A percentile compares a stretch with the other conserved stretches of the same genome.
Evolutionary conservation across 2,113 vertebrate genomes (phyloP).

Genomic region (Odocoileus virginianus): DNA sequence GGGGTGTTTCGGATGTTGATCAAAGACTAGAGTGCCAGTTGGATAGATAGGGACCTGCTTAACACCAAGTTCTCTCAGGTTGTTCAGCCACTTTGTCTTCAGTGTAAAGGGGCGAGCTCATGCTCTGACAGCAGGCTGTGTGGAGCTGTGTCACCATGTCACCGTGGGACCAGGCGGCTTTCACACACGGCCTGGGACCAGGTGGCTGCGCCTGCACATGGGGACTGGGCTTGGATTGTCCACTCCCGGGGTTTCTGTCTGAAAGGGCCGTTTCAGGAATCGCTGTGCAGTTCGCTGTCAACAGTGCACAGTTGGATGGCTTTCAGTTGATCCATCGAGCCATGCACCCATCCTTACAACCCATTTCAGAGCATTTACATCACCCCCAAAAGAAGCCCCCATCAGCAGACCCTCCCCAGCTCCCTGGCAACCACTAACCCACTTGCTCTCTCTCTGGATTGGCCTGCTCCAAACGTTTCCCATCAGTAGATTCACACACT

Average conservation of each 20-base stretch:
- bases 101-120: too few species aligned
- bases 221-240: not conserved
- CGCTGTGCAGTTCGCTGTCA: not conserved
- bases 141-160: not conserved
- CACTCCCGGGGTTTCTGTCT: not conserved
- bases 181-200: not conserved
- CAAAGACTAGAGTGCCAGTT: not conserved
- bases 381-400: not conserved
- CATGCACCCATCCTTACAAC: accelerated
- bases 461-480: not conserved
- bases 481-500: not conserved
- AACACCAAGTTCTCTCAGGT: accelerated
- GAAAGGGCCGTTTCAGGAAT: not conserved
- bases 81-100: not conserved
- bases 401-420: not conserved
- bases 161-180: accelerated
- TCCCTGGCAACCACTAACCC: not conserved
- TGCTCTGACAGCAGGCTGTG: not conserved
- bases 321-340: not conserved
- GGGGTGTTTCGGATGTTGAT: not conserved
- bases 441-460: not conserved
- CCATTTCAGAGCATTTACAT: not conserved
- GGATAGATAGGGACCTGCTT: not conserved
- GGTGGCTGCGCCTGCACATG: accelerated
- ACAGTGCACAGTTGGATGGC: accelerated